A percentile compares a stretch with the other conserved stretches of the same genome.
Conservation (phyloP, 2,888 invertebrate species). For the Aleiodes testaceus region DNA sequence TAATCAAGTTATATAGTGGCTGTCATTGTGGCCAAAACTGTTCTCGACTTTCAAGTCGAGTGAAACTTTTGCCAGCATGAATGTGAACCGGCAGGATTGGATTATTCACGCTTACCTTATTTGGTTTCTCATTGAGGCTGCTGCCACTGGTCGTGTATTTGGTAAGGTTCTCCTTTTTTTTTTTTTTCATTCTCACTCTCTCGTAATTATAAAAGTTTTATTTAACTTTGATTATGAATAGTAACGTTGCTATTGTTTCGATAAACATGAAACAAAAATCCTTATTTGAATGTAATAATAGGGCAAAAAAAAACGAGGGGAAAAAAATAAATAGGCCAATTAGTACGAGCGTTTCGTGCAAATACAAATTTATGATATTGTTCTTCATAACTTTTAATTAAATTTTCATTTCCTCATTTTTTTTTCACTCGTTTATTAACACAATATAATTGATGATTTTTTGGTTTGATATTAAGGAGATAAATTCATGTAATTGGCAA, state of each 20-base stretch:
- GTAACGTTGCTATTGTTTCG: no score
- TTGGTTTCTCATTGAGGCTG: constrained; percentile 63
- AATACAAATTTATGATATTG: no score
- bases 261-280: no score
- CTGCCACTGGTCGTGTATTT: constrained; percentile 62
- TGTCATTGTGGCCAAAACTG: constrained; percentile 39
- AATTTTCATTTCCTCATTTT: constrained; percentile 2
- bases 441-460: neutral
- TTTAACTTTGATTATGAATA: no score
- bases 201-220: neutral
- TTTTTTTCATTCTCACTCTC: neutral
- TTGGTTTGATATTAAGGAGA: no score
- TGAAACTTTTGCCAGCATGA: constrained; percentile 63
- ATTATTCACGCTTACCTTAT: constrained; percentile 66
- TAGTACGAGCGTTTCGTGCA: no score
- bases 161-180: constrained; percentile 56
- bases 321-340: no score
- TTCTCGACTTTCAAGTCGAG: constrained; percentile 44
- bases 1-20: constrained; percentile 36
- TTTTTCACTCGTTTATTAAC: neutral
- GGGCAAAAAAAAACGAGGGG: no score
- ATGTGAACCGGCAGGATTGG: constrained; percentile 63
- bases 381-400: no score
- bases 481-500: no score
- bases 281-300: no score